These are phyloP conservation scores for Gymnoscopelus braueri DNA, from an alignment of 2,797 vertebrate genomes.

Conservation along the genomic window DNA sequence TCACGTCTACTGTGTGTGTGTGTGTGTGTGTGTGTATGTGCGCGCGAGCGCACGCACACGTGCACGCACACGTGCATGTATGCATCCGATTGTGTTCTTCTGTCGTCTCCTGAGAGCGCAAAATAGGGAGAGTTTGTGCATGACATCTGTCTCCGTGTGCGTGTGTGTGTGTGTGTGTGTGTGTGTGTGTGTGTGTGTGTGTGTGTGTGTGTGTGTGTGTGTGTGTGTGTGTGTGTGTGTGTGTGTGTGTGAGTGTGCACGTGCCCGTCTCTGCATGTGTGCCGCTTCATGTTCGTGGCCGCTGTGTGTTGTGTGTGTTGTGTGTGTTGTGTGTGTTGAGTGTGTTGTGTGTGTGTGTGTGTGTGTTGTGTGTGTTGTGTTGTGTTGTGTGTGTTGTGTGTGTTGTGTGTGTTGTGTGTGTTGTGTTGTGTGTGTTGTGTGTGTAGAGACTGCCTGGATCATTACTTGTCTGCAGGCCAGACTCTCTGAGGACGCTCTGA, in stretches of 20 bases:
- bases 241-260: no score
- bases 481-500: slow-evolving; percentile 48
- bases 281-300: no score
- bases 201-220: no score
- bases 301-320: no score
- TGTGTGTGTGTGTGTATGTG: no score
- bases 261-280: no score
- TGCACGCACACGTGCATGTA: no score
- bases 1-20: no score
- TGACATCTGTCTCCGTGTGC: not conserved
- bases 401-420: slow-evolving; percentile 6
- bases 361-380: not conserved
- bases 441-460: slow-evolving; percentile 41
- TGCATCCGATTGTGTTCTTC: no score
- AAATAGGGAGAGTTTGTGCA: not conserved
- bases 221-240: no score
- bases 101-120: no score
- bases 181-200: slow-evolving; percentile 30
- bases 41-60: no score
- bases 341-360: slow-evolving; percentile 8
- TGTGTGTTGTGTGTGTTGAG: not conserved
- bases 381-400: not conserved
- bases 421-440: not conserved
- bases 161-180: slow-evolving; percentile 16
- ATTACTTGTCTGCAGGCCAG: slow-evolving; percentile 61